Evolutionary conservation across 2,888 invertebrate species (phyloP).

Genomic region (Odontothrips loti): DNA sequence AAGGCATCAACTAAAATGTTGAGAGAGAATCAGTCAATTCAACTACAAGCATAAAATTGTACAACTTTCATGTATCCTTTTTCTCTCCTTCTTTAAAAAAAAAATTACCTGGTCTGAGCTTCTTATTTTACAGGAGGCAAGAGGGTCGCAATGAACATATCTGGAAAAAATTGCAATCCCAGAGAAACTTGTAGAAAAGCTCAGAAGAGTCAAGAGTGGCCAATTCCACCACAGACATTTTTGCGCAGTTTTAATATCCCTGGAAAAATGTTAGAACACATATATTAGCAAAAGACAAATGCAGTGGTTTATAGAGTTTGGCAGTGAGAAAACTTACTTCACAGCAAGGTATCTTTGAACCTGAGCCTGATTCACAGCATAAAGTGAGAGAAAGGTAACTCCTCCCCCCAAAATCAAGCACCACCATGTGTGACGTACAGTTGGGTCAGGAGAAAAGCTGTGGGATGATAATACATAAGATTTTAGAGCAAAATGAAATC

Average conservation of each 20-base stretch:
- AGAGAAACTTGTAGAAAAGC: conserved; percentile 64
- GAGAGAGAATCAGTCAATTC: neutral
- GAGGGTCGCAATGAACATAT: conserved; percentile 78
- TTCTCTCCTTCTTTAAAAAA: too few relatives aligned
- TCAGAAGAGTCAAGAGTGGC: conserved; percentile 71
- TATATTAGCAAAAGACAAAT: neutral
- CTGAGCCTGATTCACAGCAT: conserved; percentile 85
- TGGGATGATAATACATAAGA: conserved; percentile 39
- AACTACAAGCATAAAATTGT: neutral
- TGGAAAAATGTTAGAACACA: neutral
- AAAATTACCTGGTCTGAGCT: conserved; percentile 56
- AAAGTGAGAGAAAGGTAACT: conserved; percentile 73
- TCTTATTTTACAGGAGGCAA: conserved; percentile 62
- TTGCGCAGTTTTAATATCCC: conserved; percentile 63
- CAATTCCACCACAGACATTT: conserved; percentile 72
- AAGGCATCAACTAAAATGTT: conserved; percentile 59
- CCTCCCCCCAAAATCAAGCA: conserved; percentile 74
- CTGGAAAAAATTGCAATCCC: conserved; percentile 82
- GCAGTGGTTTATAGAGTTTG: neutral
- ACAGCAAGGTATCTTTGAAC: conserved; percentile 52
- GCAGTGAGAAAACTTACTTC: conserved; percentile 37
- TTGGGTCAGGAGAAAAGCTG: conserved; percentile 74
- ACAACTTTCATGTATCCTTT: neutral
- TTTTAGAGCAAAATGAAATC: neutral
- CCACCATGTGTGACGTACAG: conserved; percentile 81